These are phyloP conservation scores for Eueides isabella DNA, from an alignment of 1,140 invertebrate species.

Conservation along the genomic window DNA sequence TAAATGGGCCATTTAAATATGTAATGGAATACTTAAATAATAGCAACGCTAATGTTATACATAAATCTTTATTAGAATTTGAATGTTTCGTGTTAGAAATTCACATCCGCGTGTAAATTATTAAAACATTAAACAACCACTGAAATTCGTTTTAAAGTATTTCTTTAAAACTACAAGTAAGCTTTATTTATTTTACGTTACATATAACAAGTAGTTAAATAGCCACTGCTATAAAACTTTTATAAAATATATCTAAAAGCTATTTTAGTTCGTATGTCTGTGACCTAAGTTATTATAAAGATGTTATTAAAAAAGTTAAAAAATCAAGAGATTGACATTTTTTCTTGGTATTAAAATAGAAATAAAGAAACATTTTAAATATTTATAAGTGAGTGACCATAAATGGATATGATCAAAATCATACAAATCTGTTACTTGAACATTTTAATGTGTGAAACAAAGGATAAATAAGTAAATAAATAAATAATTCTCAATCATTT, in stretches of 20 bases:
- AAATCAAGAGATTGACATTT: too few species aligned
- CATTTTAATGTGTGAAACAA: too few species aligned
- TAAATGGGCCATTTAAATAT: background rate
- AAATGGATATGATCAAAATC: too few species aligned
- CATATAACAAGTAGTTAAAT: background rate
- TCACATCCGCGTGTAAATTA: background rate
- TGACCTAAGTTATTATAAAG: too few species aligned
- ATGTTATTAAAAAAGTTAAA: too few species aligned
- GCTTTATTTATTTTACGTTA: background rate
- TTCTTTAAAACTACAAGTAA: background rate
- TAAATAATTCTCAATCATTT: too few species aligned
- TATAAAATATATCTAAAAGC: background rate
- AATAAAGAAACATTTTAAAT: too few species aligned
- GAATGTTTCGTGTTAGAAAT: background rate
- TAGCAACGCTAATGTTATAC: background rate
- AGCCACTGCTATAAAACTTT: background rate
- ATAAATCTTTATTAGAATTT: background rate
- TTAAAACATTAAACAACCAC: background rate
- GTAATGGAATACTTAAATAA: constrained; percentile 8
- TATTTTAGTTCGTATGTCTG: too few species aligned
- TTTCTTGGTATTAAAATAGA: too few species aligned
- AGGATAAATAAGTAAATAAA: too few species aligned
- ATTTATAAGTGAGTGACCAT: too few species aligned
- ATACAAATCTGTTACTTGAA: too few species aligned
- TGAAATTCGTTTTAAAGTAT: background rate